Evolutionary conservation across 1,140 invertebrate species (phyloP).

Genomic region (Charaxes varanes): DNA sequence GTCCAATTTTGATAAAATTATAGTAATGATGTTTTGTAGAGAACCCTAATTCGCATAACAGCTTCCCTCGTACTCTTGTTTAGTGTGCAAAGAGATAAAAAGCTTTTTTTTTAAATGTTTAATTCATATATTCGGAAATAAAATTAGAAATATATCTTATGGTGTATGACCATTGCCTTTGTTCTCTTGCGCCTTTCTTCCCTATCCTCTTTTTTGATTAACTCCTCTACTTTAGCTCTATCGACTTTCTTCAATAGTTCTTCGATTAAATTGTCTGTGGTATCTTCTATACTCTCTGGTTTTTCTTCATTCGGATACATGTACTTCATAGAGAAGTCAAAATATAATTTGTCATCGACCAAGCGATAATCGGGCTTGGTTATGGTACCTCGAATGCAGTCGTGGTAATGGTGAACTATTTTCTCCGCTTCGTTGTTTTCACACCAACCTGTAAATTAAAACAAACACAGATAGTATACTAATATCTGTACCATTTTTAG

Average conservation of each 20-base stretch:
- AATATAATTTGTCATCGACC: slow-evolving; percentile 62
- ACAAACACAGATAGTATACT: too few species aligned
- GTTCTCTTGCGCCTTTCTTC: slow-evolving; percentile 32
- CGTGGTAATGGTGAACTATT: slow-evolving; percentile 76
- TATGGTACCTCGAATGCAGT: slow-evolving; percentile 70
- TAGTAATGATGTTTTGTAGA: too few species aligned
- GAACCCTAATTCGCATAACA: too few species aligned
- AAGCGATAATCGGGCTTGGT: slow-evolving; percentile 53
- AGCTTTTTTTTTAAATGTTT: background rate
- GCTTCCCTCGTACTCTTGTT: background rate
- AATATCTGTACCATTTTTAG: too few species aligned
- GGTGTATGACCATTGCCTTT: slow-evolving; percentile 66
- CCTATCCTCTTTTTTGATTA: slow-evolving; percentile 14
- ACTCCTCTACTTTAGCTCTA: slow-evolving; percentile 7
- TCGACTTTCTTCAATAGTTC: slow-evolving; percentile 13
- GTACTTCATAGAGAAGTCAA: slow-evolving; percentile 61
- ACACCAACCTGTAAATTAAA: slow-evolving; percentile 73
- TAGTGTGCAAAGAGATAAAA: too few species aligned
- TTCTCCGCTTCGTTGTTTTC: slow-evolving; percentile 81
- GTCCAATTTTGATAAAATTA: too few species aligned
- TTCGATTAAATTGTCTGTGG: slow-evolving; percentile 13
- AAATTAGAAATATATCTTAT: slow-evolving; percentile 65
- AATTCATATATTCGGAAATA: background rate
- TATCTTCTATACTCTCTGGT: slow-evolving; percentile 16
- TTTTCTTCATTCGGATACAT: slow-evolving; percentile 39